Evolutionary conservation across 2,888 invertebrate genomes (phyloP).

Genomic region (Conistra vaccinii): DNA sequence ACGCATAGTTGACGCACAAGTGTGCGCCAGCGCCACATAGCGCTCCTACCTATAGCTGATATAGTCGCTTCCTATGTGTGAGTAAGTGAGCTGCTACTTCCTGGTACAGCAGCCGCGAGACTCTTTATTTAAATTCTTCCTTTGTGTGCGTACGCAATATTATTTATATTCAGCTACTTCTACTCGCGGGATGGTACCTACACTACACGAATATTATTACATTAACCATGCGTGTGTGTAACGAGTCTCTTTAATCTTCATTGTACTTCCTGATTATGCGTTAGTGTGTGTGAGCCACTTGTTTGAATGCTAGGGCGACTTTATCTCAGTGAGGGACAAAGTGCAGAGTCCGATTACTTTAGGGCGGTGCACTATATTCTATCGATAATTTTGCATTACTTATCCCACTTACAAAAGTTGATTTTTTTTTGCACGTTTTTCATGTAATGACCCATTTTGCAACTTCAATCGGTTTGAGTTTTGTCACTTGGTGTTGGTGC

Average conservation of each 20-base stretch:
- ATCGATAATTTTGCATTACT: constrained; percentile 72
- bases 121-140: constrained; percentile 88
- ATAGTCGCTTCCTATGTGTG: constrained; percentile 81
- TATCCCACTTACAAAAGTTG: background rate
- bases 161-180: constrained; percentile 87
- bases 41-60: constrained; percentile 78
- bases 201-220: constrained; percentile 87
- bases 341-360: constrained; percentile 90
- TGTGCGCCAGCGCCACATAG: constrained; percentile 88
- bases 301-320: constrained; percentile 90
- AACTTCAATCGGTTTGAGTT: constrained; percentile 7
- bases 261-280: constrained; percentile 89
- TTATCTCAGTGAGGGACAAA: constrained; percentile 89
- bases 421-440: constrained; percentile 3
- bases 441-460: constrained; percentile 20
- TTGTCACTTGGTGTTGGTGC: constrained; percentile 16
- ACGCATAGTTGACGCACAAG: constrained; percentile 87
- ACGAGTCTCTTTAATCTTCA: constrained; percentile 89
- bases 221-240: constrained; percentile 84
- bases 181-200: constrained; percentile 79
- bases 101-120: constrained; percentile 89
- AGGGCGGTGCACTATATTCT: constrained; percentile 72
- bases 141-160: constrained; percentile 88
- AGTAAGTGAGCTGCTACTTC: constrained; percentile 88
- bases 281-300: constrained; percentile 89